These are phyloP conservation scores for Phoxinus phoxinus DNA, from an alignment of 2,113 vertebrate species.

Conservation along the genomic window DNA sequence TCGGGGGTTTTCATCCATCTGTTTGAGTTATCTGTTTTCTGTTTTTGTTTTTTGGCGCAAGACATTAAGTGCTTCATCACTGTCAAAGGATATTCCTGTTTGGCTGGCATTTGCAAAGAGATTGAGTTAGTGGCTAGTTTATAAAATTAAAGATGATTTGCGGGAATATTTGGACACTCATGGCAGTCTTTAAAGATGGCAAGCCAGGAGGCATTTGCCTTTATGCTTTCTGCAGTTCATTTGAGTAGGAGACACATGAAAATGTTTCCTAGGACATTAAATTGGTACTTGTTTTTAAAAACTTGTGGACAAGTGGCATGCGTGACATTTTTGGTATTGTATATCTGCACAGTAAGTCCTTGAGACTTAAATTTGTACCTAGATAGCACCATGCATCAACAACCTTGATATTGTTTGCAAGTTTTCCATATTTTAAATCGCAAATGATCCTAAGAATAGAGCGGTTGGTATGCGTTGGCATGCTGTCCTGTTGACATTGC, in stretches of 20 bases:
- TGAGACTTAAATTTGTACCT: conserved; percentile 17
- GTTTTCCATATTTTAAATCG: conserved; percentile 42
- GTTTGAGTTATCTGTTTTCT: conserved; percentile 17
- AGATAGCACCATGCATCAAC: conserved; percentile 26
- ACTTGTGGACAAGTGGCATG: neutral
- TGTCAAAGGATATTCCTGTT: conserved; percentile 28
- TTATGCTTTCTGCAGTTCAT: neutral
- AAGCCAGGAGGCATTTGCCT: neutral
- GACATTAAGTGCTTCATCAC: conserved; percentile 10
- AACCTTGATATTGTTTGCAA: conserved; percentile 34
- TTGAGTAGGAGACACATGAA: neutral
- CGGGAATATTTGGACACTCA: conserved; percentile 25
- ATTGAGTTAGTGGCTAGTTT: conserved; percentile 29
- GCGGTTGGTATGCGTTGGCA: conserved; percentile 33
- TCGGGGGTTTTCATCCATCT: conserved; percentile 20
- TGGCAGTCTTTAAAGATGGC: conserved; percentile 12
- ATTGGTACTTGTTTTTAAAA: neutral
- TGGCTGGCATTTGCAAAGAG: conserved; percentile 27
- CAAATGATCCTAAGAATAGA: conserved; percentile 52
- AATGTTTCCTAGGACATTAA: neutral
- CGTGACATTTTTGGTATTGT: conserved; percentile 2
- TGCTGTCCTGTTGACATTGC: conserved; percentile 21
- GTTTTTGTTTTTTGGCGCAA: neutral
- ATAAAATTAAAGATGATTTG: conserved; percentile 38
- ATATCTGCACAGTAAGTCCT: neutral